phyloP scores from a whole-genome alignment of 2,113 vertebrate genomes.

The Spea multiplicata region DNA sequence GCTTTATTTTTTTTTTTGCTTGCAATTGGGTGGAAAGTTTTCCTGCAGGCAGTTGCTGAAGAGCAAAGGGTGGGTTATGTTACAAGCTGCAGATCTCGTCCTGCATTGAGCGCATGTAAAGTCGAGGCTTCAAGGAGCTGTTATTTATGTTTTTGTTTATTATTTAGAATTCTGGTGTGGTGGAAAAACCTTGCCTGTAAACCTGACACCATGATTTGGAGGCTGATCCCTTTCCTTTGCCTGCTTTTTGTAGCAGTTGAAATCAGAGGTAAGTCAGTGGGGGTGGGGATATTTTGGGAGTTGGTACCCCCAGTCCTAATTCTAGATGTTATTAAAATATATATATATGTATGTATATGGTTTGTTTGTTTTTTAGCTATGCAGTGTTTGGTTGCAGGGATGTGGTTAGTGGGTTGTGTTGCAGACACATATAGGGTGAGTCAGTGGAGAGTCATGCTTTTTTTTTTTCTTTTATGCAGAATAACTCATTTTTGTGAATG shows the following conservation, averaged over 20 bases:
- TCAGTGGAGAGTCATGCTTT: too few relatives aligned
- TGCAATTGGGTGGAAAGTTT: conserved; percentile 25
- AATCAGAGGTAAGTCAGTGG: conserved; percentile 14
- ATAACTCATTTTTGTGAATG: too few relatives aligned
- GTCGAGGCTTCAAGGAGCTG: neutral
- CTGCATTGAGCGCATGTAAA: neutral
- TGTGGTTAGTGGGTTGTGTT: too few relatives aligned
- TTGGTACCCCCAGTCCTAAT: too few relatives aligned
- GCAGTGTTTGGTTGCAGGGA: too few relatives aligned
- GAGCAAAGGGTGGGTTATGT: neutral
- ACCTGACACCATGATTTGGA: conserved; percentile 1
- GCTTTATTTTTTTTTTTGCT: neutral
- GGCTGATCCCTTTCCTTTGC: conserved; percentile 2
- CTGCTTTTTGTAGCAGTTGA: neutral
- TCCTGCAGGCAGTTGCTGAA: neutral
- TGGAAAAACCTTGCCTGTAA: too few relatives aligned
- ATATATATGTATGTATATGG: too few relatives aligned
- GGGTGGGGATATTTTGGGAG: too few relatives aligned
- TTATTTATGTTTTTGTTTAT: neutral
- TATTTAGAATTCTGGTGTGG: neutral
- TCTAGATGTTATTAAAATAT: too few relatives aligned
- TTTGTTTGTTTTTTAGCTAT: too few relatives aligned
- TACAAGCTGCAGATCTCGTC: neutral
- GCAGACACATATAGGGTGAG: too few relatives aligned
- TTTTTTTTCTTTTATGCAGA: too few relatives aligned